phyloP scores from a whole-genome alignment of 2,113 vertebrate genomes.

The Puntigrus tetrazona region DNA sequence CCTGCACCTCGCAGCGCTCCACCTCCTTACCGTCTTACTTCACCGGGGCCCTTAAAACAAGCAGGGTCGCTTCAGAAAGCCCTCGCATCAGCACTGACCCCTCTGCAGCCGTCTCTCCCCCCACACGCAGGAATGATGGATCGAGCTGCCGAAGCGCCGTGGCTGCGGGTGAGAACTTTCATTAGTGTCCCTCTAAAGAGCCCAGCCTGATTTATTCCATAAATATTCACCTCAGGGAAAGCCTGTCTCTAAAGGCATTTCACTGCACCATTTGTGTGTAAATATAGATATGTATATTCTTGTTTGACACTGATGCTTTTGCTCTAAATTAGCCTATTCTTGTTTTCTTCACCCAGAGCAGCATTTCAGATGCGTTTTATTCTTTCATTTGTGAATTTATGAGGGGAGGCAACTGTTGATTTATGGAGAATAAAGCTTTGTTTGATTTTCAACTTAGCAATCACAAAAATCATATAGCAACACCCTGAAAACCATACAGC shows the following conservation, averaged over 20 bases:
- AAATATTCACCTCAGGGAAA: conserved; percentile 50
- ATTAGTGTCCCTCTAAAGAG: conserved; percentile 50
- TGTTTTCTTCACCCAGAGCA: not conserved
- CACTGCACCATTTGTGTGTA: conserved; percentile 7
- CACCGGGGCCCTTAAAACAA: not conserved
- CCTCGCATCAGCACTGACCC: conserved; percentile 36
- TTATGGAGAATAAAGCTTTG: not conserved
- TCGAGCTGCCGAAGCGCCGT: conserved; percentile 25
- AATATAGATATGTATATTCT: conserved; percentile 18
- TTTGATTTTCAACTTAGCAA: not conserved
- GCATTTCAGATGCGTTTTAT: not conserved
- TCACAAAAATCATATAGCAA: not conserved
- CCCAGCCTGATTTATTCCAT: conserved; percentile 53
- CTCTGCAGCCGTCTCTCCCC: not conserved
- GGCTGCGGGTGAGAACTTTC: conserved; percentile 46
- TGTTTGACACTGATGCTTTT: not conserved
- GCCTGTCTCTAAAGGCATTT: conserved; percentile 22
- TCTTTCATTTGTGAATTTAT: not conserved
- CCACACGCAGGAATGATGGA: conserved; percentile 47
- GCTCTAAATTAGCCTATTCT: conserved; percentile 8
- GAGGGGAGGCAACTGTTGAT: not conserved
- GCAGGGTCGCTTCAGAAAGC: not conserved
- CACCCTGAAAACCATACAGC: not conserved
- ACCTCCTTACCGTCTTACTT: not conserved
- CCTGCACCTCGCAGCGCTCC: not conserved